Evolutionary conservation across 1,140 invertebrate genomes (phyloP).

Genomic region (Megalonaias nervosa): DNA sequence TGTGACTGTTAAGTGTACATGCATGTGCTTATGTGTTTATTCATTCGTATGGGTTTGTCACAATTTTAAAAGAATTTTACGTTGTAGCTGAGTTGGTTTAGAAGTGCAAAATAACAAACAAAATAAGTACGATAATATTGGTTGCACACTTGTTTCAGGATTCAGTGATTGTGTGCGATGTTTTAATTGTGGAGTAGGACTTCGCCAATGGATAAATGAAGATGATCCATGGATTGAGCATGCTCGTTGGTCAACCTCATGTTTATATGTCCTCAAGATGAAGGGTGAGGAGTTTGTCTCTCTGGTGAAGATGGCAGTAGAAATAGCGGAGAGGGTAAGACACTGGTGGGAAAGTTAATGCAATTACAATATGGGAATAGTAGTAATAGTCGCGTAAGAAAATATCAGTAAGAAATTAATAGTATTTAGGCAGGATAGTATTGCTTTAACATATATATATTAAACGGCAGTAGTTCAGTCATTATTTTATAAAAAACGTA

Average conservation of each 20-base stretch:
- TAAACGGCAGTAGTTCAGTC: too few relatives aligned
- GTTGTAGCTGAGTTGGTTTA: not conserved
- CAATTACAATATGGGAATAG: too few relatives aligned
- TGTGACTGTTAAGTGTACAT: too few relatives aligned
- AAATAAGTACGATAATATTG: not conserved
- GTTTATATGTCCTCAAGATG: not conserved
- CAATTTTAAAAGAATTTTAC: not conserved
- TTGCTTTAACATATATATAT: too few relatives aligned
- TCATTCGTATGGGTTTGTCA: not conserved
- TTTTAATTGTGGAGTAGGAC: conserved; percentile 10
- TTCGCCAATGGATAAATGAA: conserved; percentile 4
- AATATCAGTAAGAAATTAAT: too few relatives aligned
- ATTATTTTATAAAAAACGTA: too few relatives aligned
- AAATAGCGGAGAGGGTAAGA: too few relatives aligned
- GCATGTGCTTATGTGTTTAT: not conserved
- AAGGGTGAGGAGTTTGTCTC: too few relatives aligned
- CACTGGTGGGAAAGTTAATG: too few relatives aligned
- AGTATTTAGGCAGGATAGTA: too few relatives aligned
- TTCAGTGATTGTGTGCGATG: conserved; percentile 9
- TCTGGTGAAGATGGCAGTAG: too few relatives aligned
- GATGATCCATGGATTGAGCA: conserved; percentile 11
- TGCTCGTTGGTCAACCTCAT: conserved; percentile 2
- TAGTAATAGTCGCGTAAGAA: too few relatives aligned
- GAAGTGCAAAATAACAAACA: not conserved
- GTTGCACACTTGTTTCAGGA: conserved; percentile 1